These are phyloP conservation scores for Archocentrus centrarchus DNA, from an alignment of 2,113 vertebrate species.

Conservation along the genomic window DNA sequence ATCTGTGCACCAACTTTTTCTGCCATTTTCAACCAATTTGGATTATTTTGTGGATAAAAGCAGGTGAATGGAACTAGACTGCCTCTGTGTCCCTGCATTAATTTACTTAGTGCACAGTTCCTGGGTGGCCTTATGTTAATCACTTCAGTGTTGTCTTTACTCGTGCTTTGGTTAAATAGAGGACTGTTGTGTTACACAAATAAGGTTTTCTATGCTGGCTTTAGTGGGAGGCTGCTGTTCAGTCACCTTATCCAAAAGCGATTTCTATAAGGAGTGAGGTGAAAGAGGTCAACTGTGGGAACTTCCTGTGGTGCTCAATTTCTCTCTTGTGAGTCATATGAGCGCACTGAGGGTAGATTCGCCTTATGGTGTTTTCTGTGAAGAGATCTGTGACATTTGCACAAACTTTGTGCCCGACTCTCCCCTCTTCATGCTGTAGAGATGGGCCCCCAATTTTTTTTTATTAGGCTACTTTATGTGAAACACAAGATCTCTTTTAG, in stretches of 20 bases:
- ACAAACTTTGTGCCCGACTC: slow-evolving; percentile 4
- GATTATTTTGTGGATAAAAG: not conserved
- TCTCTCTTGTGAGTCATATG: slow-evolving; percentile 29
- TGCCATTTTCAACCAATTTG: not conserved
- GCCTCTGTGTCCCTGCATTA: not conserved
- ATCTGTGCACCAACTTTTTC: not conserved
- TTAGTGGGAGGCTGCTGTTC: slow-evolving; percentile 29
- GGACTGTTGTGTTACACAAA: slow-evolving; percentile 30
- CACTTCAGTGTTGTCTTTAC: slow-evolving; percentile 14
- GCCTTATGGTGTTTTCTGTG: slow-evolving; percentile 21
- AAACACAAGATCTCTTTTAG: slow-evolving; percentile 36
- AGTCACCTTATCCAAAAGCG: slow-evolving; percentile 32
- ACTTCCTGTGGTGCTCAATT: slow-evolving; percentile 28
- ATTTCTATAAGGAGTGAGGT: slow-evolving; percentile 37
- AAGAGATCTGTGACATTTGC: not conserved
- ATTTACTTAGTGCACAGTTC: slow-evolving; percentile 5
- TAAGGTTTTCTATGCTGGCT: slow-evolving; percentile 31
- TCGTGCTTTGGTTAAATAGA: not conserved
- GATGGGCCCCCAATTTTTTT: slow-evolving; percentile 4
- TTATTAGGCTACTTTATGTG: slow-evolving; percentile 8
- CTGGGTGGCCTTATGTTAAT: slow-evolving; percentile 6
- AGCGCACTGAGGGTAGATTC: slow-evolving; percentile 3
- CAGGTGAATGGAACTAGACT: not conserved
- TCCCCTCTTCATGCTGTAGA: not conserved
- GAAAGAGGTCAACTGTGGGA: slow-evolving; percentile 39